These are phyloP conservation scores for Lepus townsendii DNA, from an alignment of 2,797 vertebrate genomes.

Conservation along the genomic window DNA sequence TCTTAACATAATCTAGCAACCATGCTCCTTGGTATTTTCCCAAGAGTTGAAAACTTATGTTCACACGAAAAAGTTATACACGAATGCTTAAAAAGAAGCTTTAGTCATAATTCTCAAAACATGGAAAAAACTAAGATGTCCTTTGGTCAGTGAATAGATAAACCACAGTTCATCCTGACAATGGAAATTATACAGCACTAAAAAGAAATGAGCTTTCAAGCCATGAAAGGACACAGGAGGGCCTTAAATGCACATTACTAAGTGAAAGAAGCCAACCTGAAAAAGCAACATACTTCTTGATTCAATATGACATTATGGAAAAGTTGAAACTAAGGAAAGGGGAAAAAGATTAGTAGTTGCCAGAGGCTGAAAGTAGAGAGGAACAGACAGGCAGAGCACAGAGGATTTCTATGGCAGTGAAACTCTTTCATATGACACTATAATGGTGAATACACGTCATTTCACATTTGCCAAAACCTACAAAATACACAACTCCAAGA, in stretches of 20 bases:
- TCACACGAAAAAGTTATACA: not conserved
- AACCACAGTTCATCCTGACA: not conserved
- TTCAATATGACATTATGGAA: no score
- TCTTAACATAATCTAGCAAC: not conserved
- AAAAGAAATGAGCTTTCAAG: slow-evolving; percentile 16
- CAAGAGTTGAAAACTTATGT: not conserved
- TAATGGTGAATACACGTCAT: not conserved
- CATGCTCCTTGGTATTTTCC: not conserved
- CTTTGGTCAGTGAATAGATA: not conserved
- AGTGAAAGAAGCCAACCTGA: not conserved
- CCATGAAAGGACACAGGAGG: not conserved
- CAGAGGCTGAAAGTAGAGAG: not conserved
- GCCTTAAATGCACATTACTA: not conserved
- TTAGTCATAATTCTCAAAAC: not conserved
- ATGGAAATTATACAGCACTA: not conserved
- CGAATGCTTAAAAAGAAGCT: not conserved
- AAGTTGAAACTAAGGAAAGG: not conserved
- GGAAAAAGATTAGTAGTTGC: not conserved
- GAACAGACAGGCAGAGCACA: not conserved
- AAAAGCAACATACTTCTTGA: not conserved
- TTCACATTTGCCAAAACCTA: not conserved
- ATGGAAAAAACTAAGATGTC: not conserved
- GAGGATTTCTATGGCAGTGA: not conserved
- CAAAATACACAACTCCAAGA: not conserved
- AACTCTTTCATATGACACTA: not conserved